Evolutionary conservation across 2,113 vertebrate genomes (phyloP), one percentile per base, ranked within the genome.

Genomic region (Erinaceus europaeus): DNA sequence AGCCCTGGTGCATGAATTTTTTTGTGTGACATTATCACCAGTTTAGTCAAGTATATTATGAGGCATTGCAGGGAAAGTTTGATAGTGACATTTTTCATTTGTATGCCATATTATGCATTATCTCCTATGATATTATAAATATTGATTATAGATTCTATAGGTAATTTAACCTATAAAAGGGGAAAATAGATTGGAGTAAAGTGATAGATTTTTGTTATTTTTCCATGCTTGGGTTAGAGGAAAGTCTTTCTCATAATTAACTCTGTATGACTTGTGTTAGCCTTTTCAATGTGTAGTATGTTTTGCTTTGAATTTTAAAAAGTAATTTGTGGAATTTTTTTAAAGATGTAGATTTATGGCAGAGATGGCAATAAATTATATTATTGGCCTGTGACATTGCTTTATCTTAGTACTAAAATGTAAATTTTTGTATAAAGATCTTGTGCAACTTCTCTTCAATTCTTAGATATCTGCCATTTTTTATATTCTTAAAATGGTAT

Each of bases 1-100:
- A n/a, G n/a, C n/a, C n/a, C n/a, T n/a, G n/a, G n/a, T n/a, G n/a
- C n/a, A n/a, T n/a, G n/a, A n/a, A n/a, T n/a, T n/a, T n/a, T n/a
- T 76, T 27, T 36, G 11, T 81, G 14, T 53, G 38, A 75, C 85
- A 83, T 85, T 90, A 20, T 64, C 73, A 73, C 23, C 20, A 64
- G 50, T 88, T 72, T 75, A 79, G 42, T n/a, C n/a, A n/a, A n/a
- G 59, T 84, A 65, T 14, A 62, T 86, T 67, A 83, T 76, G 85
- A 90, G 68, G 25, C 38, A 73, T 77, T 90, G 10, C 18, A 68
- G 64, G 40, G 62, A 85, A 79, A 25, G n/a, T 86, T 62, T 74
- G 36, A 69, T 78, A 68, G 25, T 93, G 34, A 76, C 72, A 74
- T 86, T 89, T 52, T 52, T 79, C 46, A 67, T 73, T 88, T 81